Percentiles rank a stretch among this genome's conserved stretches.
phyloP scores from a whole-genome alignment of 30 jellyfish, hydroid and myxozoan genomes.

The Aurelia sp. region DNA sequence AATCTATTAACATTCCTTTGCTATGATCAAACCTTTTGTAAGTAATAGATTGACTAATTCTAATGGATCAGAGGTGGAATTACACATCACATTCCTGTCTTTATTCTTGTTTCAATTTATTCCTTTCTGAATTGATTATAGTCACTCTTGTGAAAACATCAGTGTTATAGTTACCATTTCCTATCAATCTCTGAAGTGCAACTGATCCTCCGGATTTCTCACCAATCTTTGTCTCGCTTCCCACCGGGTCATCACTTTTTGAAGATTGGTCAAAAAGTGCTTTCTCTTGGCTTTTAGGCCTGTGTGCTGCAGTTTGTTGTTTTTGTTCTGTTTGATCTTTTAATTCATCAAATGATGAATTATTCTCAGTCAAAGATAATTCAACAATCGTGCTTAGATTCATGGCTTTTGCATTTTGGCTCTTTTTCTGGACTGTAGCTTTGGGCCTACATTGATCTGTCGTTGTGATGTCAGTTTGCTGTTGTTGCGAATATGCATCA shows the following conservation, averaged over 20 bases:
- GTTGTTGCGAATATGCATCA: constrained; percentile 17
- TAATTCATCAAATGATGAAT: neutral
- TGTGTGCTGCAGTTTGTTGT: neutral
- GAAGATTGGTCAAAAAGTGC: neutral
- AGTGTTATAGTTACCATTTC: neutral
- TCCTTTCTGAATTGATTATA: too few relatives aligned
- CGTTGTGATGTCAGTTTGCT: neutral
- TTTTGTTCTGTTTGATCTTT: constrained; percentile 18
- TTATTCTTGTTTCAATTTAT: too few relatives aligned
- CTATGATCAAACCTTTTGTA: too few relatives aligned
- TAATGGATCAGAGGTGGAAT: too few relatives aligned
- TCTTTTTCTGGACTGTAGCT: constrained; percentile 2
- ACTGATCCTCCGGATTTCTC: neutral
- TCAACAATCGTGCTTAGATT: constrained; percentile 35
- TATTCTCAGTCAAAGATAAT: constrained; percentile 1
- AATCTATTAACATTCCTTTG: too few relatives aligned
- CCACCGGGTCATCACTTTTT: neutral
- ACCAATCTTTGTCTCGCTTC: neutral
- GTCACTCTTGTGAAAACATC: too few relatives aligned
- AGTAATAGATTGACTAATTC: too few relatives aligned
- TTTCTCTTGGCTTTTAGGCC: neutral
- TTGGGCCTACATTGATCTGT: constrained; percentile 1
- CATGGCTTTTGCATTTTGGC: neutral
- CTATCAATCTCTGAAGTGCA: neutral
- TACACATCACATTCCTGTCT: too few relatives aligned